A percentile compares a stretch with the other conserved stretches of the same genome.
Conservation (phyloP, 1,140 invertebrate species). For the Leptinotarsa texana region DNA sequence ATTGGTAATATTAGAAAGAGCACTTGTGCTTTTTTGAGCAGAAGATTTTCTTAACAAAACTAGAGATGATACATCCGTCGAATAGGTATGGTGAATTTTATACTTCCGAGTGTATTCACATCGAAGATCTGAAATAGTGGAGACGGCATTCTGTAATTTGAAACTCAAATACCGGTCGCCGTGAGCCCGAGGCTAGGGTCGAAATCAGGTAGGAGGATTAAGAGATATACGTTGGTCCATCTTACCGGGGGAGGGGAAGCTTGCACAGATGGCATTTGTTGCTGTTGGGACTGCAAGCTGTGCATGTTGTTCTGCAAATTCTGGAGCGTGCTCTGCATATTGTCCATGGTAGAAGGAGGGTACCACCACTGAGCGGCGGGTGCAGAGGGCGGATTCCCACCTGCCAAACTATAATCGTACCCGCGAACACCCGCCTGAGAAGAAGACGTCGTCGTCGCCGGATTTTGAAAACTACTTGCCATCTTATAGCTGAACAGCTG, state of each 20-base stretch:
- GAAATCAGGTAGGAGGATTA: constrained; percentile 22
- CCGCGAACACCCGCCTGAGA: constrained; percentile 53
- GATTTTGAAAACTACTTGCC: constrained; percentile 77
- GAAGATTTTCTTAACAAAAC: too few species aligned
- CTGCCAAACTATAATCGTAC: constrained; percentile 68
- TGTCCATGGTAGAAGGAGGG: constrained; percentile 57
- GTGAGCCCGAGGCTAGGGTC: background rate
- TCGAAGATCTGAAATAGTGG: background rate
- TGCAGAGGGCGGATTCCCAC: constrained; percentile 56
- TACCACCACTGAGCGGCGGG: constrained; percentile 72
- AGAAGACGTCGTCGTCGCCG: constrained; percentile 61
- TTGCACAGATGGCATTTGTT: constrained; percentile 52
- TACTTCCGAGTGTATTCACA: too few species aligned
- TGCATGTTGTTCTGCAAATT: constrained; percentile 50
- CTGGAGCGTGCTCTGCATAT: constrained; percentile 52
- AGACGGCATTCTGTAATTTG: background rate
- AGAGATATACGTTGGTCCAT: constrained; percentile 10
- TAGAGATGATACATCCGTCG: too few species aligned
- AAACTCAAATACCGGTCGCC: background rate
- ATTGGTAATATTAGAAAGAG: too few species aligned
- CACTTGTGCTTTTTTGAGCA: too few species aligned
- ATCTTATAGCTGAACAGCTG: constrained; percentile 84
- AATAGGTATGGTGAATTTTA: too few species aligned
- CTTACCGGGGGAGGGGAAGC: constrained; percentile 43
- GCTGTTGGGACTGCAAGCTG: constrained; percentile 44